A percentile compares a stretch with the other conserved stretches of the same genome.
Conservation (phyloP, 2,113 vertebrate species). For the Jacana jacana region DNA sequence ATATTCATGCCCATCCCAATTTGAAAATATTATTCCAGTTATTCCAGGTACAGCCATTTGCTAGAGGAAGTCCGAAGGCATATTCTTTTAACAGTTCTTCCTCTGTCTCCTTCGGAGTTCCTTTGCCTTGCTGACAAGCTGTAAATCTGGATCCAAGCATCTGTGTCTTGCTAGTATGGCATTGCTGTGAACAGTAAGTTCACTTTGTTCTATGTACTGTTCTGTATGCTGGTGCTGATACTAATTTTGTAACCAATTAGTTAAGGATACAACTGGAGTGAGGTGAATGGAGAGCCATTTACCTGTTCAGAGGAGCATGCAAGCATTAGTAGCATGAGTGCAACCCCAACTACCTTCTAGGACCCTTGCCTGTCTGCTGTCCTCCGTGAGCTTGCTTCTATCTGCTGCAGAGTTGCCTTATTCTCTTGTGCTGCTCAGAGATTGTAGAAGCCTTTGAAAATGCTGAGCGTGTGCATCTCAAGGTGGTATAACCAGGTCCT, state of each 20-base stretch:
- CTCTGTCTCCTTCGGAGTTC: neutral
- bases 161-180: neutral
- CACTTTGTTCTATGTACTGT: neutral
- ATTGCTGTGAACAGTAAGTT: neutral
- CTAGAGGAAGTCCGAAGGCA: neutral
- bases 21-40: slow-evolving; percentile 34
- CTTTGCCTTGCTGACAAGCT: neutral
- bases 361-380: neutral
- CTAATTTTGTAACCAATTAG: neutral
- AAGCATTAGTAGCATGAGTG: neutral
- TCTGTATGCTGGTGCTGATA: neutral
- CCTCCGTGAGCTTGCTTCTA: neutral
- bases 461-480: neutral
- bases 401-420: neutral
- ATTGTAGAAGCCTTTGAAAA: neutral
- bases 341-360: neutral
- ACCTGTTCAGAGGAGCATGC: neutral
- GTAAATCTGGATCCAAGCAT: neutral
- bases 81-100: neutral
- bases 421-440: neutral
- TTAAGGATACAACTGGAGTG: neutral
- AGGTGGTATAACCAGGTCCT: neutral
- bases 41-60: neutral
- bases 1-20: neutral
- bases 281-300: neutral